These are phyloP conservation scores for Scyliorhinus canicula DNA, from an alignment of 2,797 vertebrate genomes.

Conservation along the genomic window DNA sequence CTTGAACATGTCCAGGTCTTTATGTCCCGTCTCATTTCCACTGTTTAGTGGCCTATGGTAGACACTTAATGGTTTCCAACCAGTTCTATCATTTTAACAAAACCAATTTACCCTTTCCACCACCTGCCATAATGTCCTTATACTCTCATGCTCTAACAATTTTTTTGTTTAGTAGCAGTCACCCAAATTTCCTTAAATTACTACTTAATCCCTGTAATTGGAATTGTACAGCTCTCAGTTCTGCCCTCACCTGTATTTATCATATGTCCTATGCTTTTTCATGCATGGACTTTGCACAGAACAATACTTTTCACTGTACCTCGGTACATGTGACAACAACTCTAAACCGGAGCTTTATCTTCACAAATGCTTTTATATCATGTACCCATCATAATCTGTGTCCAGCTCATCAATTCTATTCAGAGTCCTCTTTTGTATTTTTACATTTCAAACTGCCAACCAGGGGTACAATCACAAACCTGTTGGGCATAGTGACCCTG, in stretches of 20 bases:
- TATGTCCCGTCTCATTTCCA: neutral
- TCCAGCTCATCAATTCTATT: neutral
- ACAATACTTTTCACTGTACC: too few relatives aligned
- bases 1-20: neutral
- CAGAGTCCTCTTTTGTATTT: neutral
- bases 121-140: neutral
- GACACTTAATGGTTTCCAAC: neutral
- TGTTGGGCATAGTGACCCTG: slow-evolving; percentile 88
- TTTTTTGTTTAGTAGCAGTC: neutral
- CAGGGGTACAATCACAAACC: slow-evolving; percentile 57
- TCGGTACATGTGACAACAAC: too few relatives aligned
- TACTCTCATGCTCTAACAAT: neutral
- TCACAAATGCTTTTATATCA: neutral
- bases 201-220: neutral
- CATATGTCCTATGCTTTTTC: too few relatives aligned
- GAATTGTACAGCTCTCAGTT: neutral
- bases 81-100: neutral
- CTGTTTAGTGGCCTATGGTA: neutral
- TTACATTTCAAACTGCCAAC: neutral
- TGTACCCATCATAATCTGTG: neutral
- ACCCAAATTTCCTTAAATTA: neutral
- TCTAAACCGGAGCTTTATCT: too few relatives aligned
- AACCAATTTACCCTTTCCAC: neutral
- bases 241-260: too few relatives aligned
- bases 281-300: too few relatives aligned